Percentiles rank a stretch among this genome's conserved stretches.
Conservation (phyloP, 2,113 vertebrate genomes). For the Setophaga coronata region DNA sequence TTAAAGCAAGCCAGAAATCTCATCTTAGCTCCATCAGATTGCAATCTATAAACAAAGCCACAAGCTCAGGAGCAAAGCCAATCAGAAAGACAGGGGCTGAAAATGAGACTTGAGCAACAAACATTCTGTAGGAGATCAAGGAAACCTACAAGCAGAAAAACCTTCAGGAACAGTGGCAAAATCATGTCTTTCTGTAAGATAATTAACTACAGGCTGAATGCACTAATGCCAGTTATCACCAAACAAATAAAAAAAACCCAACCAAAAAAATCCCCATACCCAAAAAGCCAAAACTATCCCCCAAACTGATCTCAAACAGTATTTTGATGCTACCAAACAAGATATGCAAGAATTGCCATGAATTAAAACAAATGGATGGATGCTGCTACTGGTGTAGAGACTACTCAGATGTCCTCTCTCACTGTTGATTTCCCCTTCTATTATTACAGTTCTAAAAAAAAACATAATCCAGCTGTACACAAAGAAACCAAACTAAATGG, state of each 20-base stretch:
- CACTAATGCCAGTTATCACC: background rate
- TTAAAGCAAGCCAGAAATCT: background rate
- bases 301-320: background rate
- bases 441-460: background rate
- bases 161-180: background rate
- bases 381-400: background rate
- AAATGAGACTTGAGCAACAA: background rate
- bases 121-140: background rate
- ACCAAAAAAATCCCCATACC: no score
- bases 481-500: background rate
- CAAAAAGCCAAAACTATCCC: accelerated
- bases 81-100: background rate
- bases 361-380: background rate
- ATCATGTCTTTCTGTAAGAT: background rate
- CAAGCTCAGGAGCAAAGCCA: background rate
- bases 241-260: background rate
- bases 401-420: background rate
- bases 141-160: background rate
- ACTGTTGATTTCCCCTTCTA: background rate
- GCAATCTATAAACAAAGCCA: background rate
- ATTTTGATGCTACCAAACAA: background rate
- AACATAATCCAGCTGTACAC: background rate
- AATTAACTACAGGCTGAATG: background rate
- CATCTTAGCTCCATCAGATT: background rate
- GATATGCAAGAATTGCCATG: background rate